These are phyloP conservation scores for Albula glossodonta DNA, from an alignment of 2,113 vertebrate genomes.

Conservation along the genomic window DNA sequence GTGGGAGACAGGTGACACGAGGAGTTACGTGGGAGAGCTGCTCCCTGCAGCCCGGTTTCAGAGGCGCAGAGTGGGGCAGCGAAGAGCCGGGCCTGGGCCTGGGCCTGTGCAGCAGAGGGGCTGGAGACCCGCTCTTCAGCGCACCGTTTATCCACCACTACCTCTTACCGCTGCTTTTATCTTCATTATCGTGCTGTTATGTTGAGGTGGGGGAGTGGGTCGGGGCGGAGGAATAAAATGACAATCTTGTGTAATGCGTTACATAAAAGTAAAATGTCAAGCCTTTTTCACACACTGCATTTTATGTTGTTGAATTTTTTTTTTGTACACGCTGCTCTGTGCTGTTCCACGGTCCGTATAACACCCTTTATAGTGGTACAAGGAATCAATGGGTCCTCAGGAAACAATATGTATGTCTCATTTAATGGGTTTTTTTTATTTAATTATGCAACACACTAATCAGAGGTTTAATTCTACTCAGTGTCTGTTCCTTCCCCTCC, in stretches of 20 bases:
- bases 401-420: no score
- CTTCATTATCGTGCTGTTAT: neutral
- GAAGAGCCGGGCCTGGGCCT: no score
- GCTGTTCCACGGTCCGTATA: neutral
- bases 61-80: neutral
- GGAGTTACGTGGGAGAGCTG: constrained; percentile 22
- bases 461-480: no score
- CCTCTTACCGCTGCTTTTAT: neutral
- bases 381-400: neutral
- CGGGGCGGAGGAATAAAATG: no score
- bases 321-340: neutral
- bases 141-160: neutral
- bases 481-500: no score
- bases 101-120: neutral
- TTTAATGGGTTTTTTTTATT: no score
- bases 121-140: neutral
- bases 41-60: neutral
- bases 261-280: neutral
- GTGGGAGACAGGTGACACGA: neutral
- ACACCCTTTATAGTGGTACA: neutral
- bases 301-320: neutral
- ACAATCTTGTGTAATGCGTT: neutral
- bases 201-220: no score
- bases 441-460: no score
- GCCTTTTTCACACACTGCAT: neutral